These are phyloP conservation scores for Centruroides sculpturatus DNA, from an alignment of 1,140 invertebrate species.

Conservation along the genomic window DNA sequence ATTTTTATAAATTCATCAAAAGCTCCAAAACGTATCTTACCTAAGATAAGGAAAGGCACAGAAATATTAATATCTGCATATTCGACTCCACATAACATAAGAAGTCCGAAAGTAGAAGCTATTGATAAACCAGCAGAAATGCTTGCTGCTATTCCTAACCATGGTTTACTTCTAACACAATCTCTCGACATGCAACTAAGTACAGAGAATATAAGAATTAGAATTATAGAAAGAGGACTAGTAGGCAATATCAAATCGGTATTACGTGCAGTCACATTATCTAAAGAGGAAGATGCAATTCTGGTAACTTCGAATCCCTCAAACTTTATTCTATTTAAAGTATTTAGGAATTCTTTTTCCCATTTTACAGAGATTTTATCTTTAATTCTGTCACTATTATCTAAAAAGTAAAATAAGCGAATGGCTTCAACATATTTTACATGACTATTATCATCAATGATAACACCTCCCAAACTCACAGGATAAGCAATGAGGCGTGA, in stretches of 20 bases:
- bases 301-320: no score
- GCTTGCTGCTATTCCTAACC: neutral
- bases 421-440: no score
- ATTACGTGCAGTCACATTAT: conserved; percentile 36
- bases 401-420: no score
- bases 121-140: neutral
- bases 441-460: no score
- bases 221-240: conserved; percentile 65
- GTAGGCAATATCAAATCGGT: conserved; percentile 73
- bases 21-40: conserved; percentile 40
- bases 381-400: no score
- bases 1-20: no score
- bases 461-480: no score
- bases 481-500: no score
- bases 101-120: neutral
- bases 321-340: no score
- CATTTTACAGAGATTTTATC: no score
- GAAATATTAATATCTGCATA: conserved; percentile 90
- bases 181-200: neutral
- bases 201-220: conserved; percentile 47
- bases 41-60: conserved; percentile 85
- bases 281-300: no score
- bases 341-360: no score
- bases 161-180: neutral
- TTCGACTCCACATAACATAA: conserved; percentile 28